Base-by-base conservation (phyloP, 2,797 vertebrate species). In the Nothura maculosa region DNA sequence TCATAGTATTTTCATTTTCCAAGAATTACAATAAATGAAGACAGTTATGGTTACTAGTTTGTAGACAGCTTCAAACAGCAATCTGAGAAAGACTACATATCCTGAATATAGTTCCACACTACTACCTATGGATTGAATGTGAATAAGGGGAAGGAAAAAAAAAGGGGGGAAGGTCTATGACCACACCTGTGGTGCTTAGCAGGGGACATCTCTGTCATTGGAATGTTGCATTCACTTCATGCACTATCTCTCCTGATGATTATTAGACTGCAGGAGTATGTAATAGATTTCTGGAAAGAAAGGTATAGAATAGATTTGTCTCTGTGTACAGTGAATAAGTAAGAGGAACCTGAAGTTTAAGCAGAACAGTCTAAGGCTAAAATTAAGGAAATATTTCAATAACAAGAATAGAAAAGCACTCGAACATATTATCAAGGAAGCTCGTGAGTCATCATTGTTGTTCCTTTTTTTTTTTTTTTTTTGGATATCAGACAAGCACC, bases 21-120 rank as follows among this genome's bases (percentile, higher is more conserved):
- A 92, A 87, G 50, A 87, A 91, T 82, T 64, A 81, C 15, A 28
- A 5, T 54, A 54, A 54, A 30, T 54, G 52, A 54, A 54, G 52
- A 54, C 30, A 54, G 18, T 30, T 30, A 30, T 54, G 52, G 9
- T 54, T 54, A 54, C 52, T 54, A 72, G 78, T 84, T 91, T 92
- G 66, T 48, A 75, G 52, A 36, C 45, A 67, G 66, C 45, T 93
- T 93, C 87, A 92, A 93, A 20, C 48, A 93, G 81, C 87, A 91
- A 93, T 24, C 48, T 93, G 81, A 90, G 82, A 92, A 89, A 80
- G 42, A 68, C 50, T 86, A 58, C 85, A 85, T 72, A 92, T 43
- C 11, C 66, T 60, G 11, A 93, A 72, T 92, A 90, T 40, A 92
- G 87, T 62, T 91, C 92, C 90, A 89, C 54, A 94, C 10, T 38